Base-by-base conservation (phyloP, 1,140 invertebrate genomes). In the Tetraneura akinire region DNA sequence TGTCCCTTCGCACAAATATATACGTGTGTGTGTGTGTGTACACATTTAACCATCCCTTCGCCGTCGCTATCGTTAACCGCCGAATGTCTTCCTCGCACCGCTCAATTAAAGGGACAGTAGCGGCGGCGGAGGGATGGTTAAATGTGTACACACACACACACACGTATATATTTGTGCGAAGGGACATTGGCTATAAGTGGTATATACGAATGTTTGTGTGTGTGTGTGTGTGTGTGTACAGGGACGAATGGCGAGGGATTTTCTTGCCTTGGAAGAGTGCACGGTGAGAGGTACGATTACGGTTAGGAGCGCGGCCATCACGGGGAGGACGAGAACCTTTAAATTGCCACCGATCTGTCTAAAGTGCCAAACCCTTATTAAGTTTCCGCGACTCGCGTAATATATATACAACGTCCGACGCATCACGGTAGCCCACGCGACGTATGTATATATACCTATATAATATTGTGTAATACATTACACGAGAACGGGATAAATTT, bases 291-390 rank as follows among this genome's bases (percentile, higher is more conserved):
- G 26, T 26, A 6, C 14, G 57, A 64, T 57, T 57, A 32, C 57
- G 26, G 18, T 37, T n/a, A 51, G 18, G 51, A n/a, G 32, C 11
- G 5, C 1, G n/a, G n/a, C 3, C 3, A 23, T 9, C 18, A 18
- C 16, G 32, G 18, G 21, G n/a, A 3, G 2, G 53, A 47, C 37
- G 53, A 78, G 42, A 57, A 78, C 74, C 74, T 62, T 78, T 78
- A 78, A 78, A 78, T 78, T 78, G 74, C 74, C 74, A 78, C 74
- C 74, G 53, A 78, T 78, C 74, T 62, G 74, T 78, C 74, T 78
- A 60, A 78, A 78, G 53, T 78, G 74, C 55, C 74, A 78, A 78
- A 78, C 74, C 74, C 74, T 78, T 78, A 78, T 78, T 78, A 78
- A 78, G 74, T 78, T 78, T 78, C 74, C 53, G 74, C 53, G 10